Evolutionary conservation across 2,113 vertebrate genomes (phyloP).

Genomic region (Zosterops borbonicus): DNA sequence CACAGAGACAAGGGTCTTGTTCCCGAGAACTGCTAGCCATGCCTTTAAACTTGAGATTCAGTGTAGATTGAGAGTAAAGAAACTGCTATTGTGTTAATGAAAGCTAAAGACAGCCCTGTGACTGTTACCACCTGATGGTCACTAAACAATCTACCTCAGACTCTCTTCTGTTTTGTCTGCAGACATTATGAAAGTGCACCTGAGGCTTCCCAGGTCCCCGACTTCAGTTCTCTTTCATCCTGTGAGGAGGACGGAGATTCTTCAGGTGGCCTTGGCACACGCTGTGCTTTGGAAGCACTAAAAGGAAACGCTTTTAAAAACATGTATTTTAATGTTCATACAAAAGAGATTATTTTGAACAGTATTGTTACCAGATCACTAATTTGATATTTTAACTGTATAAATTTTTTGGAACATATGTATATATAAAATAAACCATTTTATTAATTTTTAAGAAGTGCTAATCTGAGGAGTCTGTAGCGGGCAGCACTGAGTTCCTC

Average conservation of each 20-base stretch:
- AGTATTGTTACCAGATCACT: slow-evolving; percentile 90
- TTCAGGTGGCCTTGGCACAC: slow-evolving; percentile 79
- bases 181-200: slow-evolving; percentile 79
- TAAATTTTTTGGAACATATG: slow-evolving; percentile 87
- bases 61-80: slow-evolving; percentile 75
- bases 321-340: slow-evolving; percentile 93
- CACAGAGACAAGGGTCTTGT: slow-evolving; percentile 66
- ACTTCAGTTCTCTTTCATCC: slow-evolving; percentile 77
- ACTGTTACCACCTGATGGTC: slow-evolving; percentile 71
- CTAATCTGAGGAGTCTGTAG: slow-evolving; percentile 63
- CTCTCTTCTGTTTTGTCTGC: slow-evolving; percentile 82
- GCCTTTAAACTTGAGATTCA: slow-evolving; percentile 77
- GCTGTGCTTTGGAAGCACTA: slow-evolving; percentile 83
- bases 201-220: slow-evolving; percentile 75
- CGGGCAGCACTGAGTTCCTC: slow-evolving; percentile 28
- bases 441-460: slow-evolving; percentile 83
- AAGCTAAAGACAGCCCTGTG: slow-evolving; percentile 71
- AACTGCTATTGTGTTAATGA: slow-evolving; percentile 77
- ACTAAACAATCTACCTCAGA: slow-evolving; percentile 85
- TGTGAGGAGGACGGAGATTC: slow-evolving; percentile 76
- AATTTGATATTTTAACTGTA: slow-evolving; percentile 90
- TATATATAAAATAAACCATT: slow-evolving; percentile 88
- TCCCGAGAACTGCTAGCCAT: slow-evolving; percentile 70
- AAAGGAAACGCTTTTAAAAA: slow-evolving; percentile 79
- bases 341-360: slow-evolving; percentile 93